Percentiles rank a stretch among this genome's conserved stretches.
Evolutionary conservation across 2,888 invertebrate species (phyloP).

Genomic region (Ypsolopha sequella): DNA sequence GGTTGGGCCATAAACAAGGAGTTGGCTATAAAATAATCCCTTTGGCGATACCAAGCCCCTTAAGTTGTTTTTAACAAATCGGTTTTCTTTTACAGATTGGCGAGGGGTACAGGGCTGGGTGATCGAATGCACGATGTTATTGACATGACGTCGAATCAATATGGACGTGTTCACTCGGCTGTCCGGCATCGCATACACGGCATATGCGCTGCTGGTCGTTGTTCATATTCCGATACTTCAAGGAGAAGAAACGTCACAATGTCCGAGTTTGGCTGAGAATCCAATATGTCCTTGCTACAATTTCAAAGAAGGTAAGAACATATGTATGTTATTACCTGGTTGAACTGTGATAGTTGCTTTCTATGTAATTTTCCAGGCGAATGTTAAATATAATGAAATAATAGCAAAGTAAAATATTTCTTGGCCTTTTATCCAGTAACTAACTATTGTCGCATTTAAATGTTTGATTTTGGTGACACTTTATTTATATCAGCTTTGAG

Average conservation of each 20-base stretch:
- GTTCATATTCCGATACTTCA: constrained; percentile 49
- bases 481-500: not conserved
- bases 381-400: no score
- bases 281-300: constrained; percentile 92
- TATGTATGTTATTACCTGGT: no score
- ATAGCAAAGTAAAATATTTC: no score
- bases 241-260: constrained; percentile 70
- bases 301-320: constrained; percentile 82
- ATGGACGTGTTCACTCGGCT: constrained; percentile 52
- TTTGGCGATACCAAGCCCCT: not conserved
- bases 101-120: not conserved
- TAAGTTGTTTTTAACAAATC: not conserved
- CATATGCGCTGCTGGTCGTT: constrained; percentile 44
- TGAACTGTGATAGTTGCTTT: no score
- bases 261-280: constrained; percentile 81
- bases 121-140: constrained; percentile 51
- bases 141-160: constrained; percentile 59
- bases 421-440: no score
- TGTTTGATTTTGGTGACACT: not conserved
- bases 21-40: no score
- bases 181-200: constrained; percentile 52
- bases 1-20: no score
- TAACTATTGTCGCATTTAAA: no score
- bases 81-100: not conserved
- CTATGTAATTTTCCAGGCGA: no score